Evolutionary conservation across 2,888 invertebrate species (phyloP).

Genomic region (Thera obeliscata): DNA sequence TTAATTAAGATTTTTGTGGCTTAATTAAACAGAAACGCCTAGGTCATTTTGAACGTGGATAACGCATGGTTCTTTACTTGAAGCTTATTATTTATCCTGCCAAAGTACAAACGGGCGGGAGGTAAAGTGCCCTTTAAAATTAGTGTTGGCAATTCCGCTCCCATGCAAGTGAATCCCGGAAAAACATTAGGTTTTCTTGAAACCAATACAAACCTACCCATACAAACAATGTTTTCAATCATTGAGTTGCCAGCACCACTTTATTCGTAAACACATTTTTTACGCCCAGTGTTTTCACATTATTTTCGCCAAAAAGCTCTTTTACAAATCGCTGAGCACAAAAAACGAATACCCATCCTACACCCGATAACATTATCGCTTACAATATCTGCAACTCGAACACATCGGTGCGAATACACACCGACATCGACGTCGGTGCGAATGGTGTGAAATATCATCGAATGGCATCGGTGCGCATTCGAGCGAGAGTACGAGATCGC

Average conservation of each 20-base stretch:
- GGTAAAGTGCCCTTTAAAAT: too few species aligned
- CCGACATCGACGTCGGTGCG: slow-evolving; percentile 12
- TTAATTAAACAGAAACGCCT: too few species aligned
- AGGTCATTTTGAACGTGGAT: too few species aligned
- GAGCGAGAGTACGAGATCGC: slow-evolving; percentile 45
- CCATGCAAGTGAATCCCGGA: too few species aligned
- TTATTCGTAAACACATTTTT: background rate
- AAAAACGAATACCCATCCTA: slow-evolving; percentile 26
- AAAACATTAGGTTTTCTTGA: too few species aligned
- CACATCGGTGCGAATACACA: slow-evolving; percentile 21
- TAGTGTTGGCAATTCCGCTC: too few species aligned
- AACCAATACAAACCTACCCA: background rate
- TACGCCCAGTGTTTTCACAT: slow-evolving; percentile 3
- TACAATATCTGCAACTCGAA: slow-evolving; percentile 17
- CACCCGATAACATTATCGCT: slow-evolving; percentile 28
- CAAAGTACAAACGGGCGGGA: too few species aligned
- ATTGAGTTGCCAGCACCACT: background rate
- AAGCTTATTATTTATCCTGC: too few species aligned
- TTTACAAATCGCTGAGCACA: slow-evolving; percentile 27
- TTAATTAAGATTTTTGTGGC: too few species aligned
- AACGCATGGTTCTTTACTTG: too few species aligned
- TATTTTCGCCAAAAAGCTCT: slow-evolving; percentile 18
- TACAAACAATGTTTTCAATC: background rate
- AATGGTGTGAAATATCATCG: slow-evolving; percentile 54
- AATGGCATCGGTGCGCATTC: slow-evolving; percentile 46